These are phyloP conservation scores for Gymnoscopelus microlampas DNA, from an alignment of 2,797 vertebrate genomes.

Conservation along the genomic window DNA sequence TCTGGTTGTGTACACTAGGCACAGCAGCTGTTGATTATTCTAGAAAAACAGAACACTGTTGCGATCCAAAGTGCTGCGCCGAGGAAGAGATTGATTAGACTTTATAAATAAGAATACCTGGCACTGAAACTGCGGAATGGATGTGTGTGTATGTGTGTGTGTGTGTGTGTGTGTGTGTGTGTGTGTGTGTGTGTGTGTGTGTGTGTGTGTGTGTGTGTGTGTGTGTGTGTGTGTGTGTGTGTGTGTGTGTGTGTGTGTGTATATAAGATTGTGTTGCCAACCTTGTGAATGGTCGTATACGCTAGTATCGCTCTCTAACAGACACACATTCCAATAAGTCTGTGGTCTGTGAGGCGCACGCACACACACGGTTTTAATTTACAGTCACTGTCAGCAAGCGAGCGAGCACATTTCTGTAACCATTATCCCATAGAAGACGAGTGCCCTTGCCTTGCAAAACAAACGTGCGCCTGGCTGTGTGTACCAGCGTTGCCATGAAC, in stretches of 20 bases:
- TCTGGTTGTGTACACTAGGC: slow-evolving; percentile 5
- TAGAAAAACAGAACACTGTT: slow-evolving; percentile 1
- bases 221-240: slow-evolving; percentile 6
- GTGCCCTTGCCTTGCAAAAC: slow-evolving; percentile 48
- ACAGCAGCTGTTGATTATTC: slow-evolving; percentile 30
- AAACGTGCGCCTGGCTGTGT: slow-evolving; percentile 51
- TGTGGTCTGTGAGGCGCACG: slow-evolving; percentile 43
- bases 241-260: slow-evolving; percentile 4
- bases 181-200: slow-evolving; percentile 3
- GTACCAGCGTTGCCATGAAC: slow-evolving; percentile 36
- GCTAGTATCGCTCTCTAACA: slow-evolving; percentile 49
- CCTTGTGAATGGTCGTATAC: slow-evolving; percentile 9
- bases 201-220: slow-evolving; percentile 5
- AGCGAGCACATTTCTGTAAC: slow-evolving; percentile 56
- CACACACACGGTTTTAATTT: slow-evolving; percentile 64
- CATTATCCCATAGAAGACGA: slow-evolving; percentile 61
- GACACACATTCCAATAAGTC: slow-evolving; percentile 59
- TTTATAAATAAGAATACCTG: slow-evolving; percentile 34
- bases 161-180: slow-evolving; percentile 10
- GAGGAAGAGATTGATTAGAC: slow-evolving; percentile 29
- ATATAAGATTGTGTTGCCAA: not conserved
- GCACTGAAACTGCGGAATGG: slow-evolving; percentile 22
- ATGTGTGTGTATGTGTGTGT: slow-evolving; percentile 13
- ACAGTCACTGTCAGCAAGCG: slow-evolving; percentile 61
- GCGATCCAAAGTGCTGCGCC: slow-evolving; percentile 20